Evolutionary conservation across 2,888 invertebrate genomes (phyloP), one percentile per base, ranked within the genome.

Genomic region (Lithophane socia): DNA sequence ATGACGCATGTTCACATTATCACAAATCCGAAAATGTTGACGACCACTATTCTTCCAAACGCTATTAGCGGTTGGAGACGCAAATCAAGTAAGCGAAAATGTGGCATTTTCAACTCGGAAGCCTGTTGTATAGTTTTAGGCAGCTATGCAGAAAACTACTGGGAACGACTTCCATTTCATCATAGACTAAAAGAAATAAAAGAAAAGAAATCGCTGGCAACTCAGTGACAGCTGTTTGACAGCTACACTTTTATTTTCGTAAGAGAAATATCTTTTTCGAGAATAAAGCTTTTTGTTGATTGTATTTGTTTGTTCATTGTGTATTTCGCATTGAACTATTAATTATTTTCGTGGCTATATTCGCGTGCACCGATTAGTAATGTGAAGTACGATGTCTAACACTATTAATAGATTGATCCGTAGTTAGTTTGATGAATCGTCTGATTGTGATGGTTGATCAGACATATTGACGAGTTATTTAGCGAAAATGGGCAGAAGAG

Each of bases 211-310:
- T 64, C 5, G 75, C 61, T 85, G 76, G 81, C 81, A 83, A 84
- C 72, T 79, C 79, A 24, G 73, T 87, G 91, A 92, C 94, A 94
- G 94, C 94, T 93, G 92, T 94, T 94, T 95, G 95, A 95, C 95
- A 94, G 92, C 88, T 91, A 85, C 82, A 88, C 91, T 93, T 94
- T 90, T 94, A 94, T 94, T 95, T 93, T 95, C 94, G 89, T 92
- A 93, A 92, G 92, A 92, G 91, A 93, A 93, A 89, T 91, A 86
- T 83, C 79, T 86, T 89, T 86, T 82, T 88, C 83, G 79, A 79
- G 86, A 89, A 87, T 93, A 92, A 89, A 91, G 86, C 89, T 87
- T 91, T 92, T 91, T 92, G 88, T 92, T 92, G 87, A 86, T 86
- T 85, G 67, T 88, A 91, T 87, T 91, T 92, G 87, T 91, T 91